Evolutionary conservation across 2,888 invertebrate genomes (phyloP).

Genomic region (Yponomeuta malinellus): DNA sequence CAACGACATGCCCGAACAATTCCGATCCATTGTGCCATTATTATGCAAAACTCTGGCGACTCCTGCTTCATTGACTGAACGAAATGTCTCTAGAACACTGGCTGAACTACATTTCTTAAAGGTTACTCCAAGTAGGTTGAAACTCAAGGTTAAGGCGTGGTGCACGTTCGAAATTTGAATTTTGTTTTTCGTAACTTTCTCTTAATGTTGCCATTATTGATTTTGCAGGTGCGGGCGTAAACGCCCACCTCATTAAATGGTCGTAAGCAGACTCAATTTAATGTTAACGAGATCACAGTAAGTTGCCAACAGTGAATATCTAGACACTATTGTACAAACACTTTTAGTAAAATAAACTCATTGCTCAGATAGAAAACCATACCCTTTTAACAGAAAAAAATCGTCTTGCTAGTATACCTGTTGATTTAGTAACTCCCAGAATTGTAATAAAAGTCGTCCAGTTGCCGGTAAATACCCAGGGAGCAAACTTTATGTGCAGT

Average conservation of each 20-base stretch:
- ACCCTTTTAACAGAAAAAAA: not conserved
- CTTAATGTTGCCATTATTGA: constrained; percentile 2
- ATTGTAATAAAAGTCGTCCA: constrained; percentile 1
- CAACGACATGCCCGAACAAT: constrained; percentile 30
- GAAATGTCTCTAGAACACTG: constrained; percentile 33
- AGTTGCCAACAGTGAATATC: not conserved
- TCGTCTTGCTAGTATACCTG: not conserved
- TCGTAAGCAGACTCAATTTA: not conserved
- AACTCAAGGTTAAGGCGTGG: constrained; percentile 45
- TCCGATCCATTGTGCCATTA: constrained; percentile 60
- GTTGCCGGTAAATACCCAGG: not conserved
- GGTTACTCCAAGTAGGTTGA: constrained; percentile 65
- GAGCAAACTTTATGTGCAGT: constrained; percentile 3
- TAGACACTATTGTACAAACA: not conserved
- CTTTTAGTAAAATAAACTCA: not conserved
- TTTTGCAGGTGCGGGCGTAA: not conserved
- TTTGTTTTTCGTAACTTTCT: constrained; percentile 15
- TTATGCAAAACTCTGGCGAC: constrained; percentile 61
- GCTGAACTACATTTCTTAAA: constrained; percentile 54
- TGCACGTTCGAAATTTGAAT: constrained; percentile 32
- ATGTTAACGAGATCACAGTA: not conserved
- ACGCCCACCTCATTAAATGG: not conserved
- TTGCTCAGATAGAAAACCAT: not conserved
- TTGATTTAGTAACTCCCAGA: not conserved
- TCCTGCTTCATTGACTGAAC: constrained; percentile 39